Conservation (phyloP, 2,888 invertebrate genomes). For the Rhagonycha fulva region DNA sequence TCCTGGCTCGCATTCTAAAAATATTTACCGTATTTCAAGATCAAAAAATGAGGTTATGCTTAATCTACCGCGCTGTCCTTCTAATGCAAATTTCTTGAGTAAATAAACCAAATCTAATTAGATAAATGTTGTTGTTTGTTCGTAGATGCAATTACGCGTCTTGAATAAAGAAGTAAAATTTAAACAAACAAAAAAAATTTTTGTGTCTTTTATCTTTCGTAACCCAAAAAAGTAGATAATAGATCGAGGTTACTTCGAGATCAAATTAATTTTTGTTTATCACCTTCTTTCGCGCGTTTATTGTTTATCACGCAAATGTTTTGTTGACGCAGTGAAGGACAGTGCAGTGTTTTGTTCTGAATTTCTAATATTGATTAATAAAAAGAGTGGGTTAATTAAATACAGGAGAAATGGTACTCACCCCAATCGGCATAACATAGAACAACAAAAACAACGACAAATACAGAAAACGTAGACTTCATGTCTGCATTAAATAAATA, state of each 20-base stretch:
- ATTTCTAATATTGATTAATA: neutral
- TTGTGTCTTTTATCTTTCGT: neutral
- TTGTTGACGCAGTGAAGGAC: neutral
- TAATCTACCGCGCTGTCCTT: neutral
- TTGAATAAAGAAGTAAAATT: neutral
- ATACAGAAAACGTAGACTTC: constrained; percentile 10
- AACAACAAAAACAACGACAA: constrained; percentile 1
- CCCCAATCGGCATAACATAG: constrained; percentile 15
- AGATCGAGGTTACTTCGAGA: neutral
- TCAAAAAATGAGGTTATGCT: neutral
- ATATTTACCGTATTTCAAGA: neutral
- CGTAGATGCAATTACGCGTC: neutral
- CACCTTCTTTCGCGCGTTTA: neutral
- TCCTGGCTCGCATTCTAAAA: constrained; percentile 9
- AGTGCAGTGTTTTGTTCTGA: neutral
- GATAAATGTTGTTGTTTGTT: neutral
- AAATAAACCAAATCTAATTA: neutral
- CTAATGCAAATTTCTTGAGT: neutral
- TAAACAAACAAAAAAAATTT: neutral
- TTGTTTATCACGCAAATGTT: neutral
- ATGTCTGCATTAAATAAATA: constrained; percentile 19
- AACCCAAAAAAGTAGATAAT: neutral
- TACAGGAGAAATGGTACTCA: neutral
- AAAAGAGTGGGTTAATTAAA: neutral
- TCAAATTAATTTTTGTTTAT: neutral